Evolutionary conservation across 2,797 vertebrate genomes (phyloP), one percentile per base, ranked within the genome.

Genomic region (Smutsia temminckii): DNA sequence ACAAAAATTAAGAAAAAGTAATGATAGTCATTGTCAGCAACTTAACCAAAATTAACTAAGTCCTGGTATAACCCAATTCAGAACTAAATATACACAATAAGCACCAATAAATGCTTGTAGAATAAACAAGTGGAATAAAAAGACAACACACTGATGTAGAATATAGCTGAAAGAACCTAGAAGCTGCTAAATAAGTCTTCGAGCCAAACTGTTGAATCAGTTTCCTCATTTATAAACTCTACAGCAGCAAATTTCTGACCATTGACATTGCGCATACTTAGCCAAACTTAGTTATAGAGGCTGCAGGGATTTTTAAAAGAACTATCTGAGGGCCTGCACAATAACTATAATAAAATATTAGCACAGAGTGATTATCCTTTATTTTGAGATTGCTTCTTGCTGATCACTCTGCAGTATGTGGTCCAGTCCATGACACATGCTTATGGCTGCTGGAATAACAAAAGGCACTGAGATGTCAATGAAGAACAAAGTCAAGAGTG

Each of bases 61-160:
- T 86, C 21, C 21, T 86, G n/a, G 10, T 68, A 68, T 63, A 89
- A 75, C 7, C 17, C 75, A 85, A 9, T 23, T 74, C 20, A 72
- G 34, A 95, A 93, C 20, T 34, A 89, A 81, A 79, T 29, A 91
- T 16, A 68, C 17, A 92, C 9, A 93, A 51, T 21, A 95, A 68
- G 53, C 29, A 78, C 46, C 20, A 95, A 64, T 4, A 94, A 85
- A 79, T 29, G 34, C 27, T 51, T 25, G 59, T 8, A 29, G 80
- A 81, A 69, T n/a, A 49, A 79, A 77, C 2, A 75, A 91, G 29
- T 75, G 40, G 46, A 40, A 25, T 55, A 79, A 71, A 1, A 42
- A 78, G 46, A 75, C 89, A 88, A 85, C 6, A 85, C 61, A 55
- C 6, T 46, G 3, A 64, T 2, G 5, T 2, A 79, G 25, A 89